phyloP scores from a whole-genome alignment of 2,888 invertebrate species.

The Meghimatium bilineatum region DNA sequence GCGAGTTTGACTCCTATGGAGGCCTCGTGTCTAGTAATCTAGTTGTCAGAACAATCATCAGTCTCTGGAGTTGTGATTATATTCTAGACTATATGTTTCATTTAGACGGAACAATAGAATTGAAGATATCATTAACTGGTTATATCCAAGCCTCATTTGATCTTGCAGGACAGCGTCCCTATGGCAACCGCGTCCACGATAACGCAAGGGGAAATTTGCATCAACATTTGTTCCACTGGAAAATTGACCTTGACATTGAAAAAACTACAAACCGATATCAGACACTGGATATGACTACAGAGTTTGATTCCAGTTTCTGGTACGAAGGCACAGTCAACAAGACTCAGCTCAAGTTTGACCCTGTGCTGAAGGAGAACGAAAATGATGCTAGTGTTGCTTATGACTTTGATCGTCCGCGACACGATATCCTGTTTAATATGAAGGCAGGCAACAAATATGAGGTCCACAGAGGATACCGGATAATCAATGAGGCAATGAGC shows the following conservation, averaged over 20 bases:
- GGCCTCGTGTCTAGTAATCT: constrained; percentile 65
- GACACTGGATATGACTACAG: constrained; percentile 57
- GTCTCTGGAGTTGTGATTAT: constrained; percentile 70
- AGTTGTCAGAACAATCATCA: constrained; percentile 66
- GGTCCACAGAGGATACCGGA: constrained; percentile 59
- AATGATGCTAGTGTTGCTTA: constrained; percentile 59
- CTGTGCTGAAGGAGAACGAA: constrained; percentile 60
- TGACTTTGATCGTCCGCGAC: constrained; percentile 58
- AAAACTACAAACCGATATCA: constrained; percentile 65
- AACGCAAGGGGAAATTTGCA: constrained; percentile 66
- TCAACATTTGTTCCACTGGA: constrained; percentile 70
- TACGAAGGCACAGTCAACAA: constrained; percentile 52
- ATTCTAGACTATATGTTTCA: constrained; percentile 72
- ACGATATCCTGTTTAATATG: constrained; percentile 62
- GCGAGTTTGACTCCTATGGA: constrained; percentile 56
- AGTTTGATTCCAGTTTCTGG: constrained; percentile 49
- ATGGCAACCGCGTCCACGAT: constrained; percentile 61
- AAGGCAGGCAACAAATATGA: constrained; percentile 59
- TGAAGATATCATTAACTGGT: constrained; percentile 66
- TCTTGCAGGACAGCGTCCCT: constrained; percentile 59
- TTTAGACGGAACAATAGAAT: constrained; percentile 68
- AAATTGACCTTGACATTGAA: constrained; percentile 71
- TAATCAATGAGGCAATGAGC: constrained; percentile 58
- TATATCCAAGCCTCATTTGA: constrained; percentile 67
- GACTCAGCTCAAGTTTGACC: constrained; percentile 59